Evolutionary conservation across 2,797 vertebrate species (phyloP), one percentile per base, ranked within the genome.

Genomic region (Karalla daura): DNA sequence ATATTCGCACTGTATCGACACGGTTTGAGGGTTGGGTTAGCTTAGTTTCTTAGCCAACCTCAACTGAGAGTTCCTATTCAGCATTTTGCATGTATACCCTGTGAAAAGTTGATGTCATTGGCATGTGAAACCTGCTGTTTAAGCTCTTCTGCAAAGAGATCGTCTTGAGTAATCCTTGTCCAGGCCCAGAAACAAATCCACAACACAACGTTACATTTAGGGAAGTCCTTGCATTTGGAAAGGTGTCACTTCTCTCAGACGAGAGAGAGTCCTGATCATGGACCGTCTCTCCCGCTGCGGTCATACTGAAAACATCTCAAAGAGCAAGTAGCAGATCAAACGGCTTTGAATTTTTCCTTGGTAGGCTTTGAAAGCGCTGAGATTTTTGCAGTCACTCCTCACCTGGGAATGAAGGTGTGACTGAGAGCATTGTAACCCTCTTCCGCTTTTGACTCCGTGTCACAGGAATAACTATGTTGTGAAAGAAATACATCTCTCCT

Each of bases 401-500:
- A 51, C 63, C 66, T 70, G 40, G 13, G 13, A 62, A 44, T 10
- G 41, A 61, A 63, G 36, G 54, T 63, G 66, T 61, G 67, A 61
- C 45, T 15, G 63, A 64, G 68, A 82, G 70, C 12, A 47, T 2
- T 18, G 27, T 2, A 10, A 7, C 21, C 18, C 3, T 36, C 70
- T 68, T 74, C 65, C 63, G 80, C 53, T 25, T 79, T 59, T 32
- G 17, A 7, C 18, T 36, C 21, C 18, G n/a, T 44, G 50, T 52
- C 21, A 77, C 81, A 76, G 56, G 77, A 80, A 66, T 5, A 23
- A n/a, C n/a, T 0, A n/a, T 30, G 5, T 5, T 33, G 36, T 55
- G 45, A 61, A 63, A 71, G n/a, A n/a, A n/a, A n/a, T n/a, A 53
- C 37, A 17, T 37, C 20, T 47, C 30, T 35, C 62, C 50, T 45